Conservation (phyloP, 1,140 invertebrate species). For the Campoletis sonorensis region DNA sequence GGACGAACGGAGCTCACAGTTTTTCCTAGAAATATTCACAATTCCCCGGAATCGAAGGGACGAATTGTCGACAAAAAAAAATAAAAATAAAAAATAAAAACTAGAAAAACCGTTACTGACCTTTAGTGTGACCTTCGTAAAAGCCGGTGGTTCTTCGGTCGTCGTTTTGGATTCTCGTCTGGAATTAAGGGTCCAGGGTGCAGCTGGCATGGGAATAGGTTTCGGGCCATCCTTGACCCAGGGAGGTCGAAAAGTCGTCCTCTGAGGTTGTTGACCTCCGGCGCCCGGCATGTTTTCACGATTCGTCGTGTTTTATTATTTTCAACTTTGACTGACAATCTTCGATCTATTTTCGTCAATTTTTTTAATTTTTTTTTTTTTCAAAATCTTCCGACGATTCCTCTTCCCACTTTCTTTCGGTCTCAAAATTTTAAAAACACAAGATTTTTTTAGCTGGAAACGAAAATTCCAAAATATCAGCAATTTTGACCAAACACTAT, state of each 20-base stretch:
- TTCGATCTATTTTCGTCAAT: no score
- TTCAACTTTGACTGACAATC: no score
- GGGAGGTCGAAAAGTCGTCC: constrained; percentile 85
- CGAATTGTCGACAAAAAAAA: no score
- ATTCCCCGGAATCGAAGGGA: no score
- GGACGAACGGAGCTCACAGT: no score
- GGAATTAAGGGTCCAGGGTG: constrained; percentile 81
- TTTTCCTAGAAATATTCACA: no score
- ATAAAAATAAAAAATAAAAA: constrained; percentile 22
- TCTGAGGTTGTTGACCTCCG: constrained; percentile 74
- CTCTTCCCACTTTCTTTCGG: no score
- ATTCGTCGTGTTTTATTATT: neutral
- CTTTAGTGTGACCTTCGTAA: constrained; percentile 73
- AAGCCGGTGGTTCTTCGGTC: constrained; percentile 69
- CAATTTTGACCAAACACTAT: neutral
- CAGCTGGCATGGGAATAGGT: constrained; percentile 76
- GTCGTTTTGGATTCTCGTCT: constrained; percentile 71
- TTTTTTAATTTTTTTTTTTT: no score
- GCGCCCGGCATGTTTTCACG: constrained; percentile 70
- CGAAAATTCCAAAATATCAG: neutral
- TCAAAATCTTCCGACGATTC: no score
- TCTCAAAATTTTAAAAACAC: no score
- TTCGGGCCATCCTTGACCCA: constrained; percentile 87
- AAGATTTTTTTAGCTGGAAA: no score
- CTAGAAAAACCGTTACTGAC: constrained; percentile 54